Base-by-base conservation (phyloP, 2,888 invertebrate genomes). In the Sicus ferrugineus region DNA sequence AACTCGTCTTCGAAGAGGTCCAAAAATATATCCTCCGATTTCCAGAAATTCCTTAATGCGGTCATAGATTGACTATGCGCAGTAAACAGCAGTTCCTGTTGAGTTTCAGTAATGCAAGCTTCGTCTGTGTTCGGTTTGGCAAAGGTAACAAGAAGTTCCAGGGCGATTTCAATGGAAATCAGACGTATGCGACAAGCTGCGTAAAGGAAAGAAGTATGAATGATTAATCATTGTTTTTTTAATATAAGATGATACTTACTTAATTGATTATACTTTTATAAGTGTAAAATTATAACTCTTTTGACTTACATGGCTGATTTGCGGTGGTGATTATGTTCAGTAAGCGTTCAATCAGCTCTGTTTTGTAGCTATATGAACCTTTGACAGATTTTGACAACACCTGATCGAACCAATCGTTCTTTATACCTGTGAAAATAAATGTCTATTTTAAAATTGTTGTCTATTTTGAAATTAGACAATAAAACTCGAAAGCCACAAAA, bases 1-100 rank as follows among this genome's bases (percentile, higher is more conserved):
- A 94, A 96, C 79, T 99, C 98, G 84, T 98, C 97, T 86, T 99
- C 98, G 84, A 99, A 99, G 90, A 99, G 94, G 83, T 99, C 98
- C 70, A 98, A 87, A 86, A 99, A 99, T 78, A 98, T 96, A 81
- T 98, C 98, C 86, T 98, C 98, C 77, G 95, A 94, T 89, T 97
- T 97, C 86, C 96, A 97, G 86, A 95, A 97, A 87, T 94, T 96
- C 61, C 95, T 88, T 16, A 98, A 89, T 34, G 94, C 88, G 0
- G 93, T 90, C 64, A 95, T 94, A 75, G 95, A 93, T 81, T 94
- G 93, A 80, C 92, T 92, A 76, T 90, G 89, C 3, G 93, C 91
- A 79, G 91, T 86, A 84, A 93, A 89, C 75, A 94, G 87, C 77
- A 89, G 85, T 75, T 79, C 79, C 85, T 88, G 84, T 42, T 86